phyloP scores from a whole-genome alignment of 2,797 vertebrate genomes.

The Morelia viridis region DNA sequence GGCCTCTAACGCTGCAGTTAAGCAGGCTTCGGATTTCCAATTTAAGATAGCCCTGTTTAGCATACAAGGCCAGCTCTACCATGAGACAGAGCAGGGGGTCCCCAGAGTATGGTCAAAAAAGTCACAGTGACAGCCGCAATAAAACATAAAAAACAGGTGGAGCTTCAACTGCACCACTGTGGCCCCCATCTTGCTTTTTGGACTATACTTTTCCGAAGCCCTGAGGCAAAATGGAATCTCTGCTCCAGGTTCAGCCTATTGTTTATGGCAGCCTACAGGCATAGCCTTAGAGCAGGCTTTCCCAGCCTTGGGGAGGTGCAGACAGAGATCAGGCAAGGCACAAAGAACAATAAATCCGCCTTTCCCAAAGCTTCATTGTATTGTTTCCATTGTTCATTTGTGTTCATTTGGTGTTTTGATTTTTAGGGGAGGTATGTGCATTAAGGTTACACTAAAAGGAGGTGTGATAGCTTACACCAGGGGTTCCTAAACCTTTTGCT shows the following conservation, averaged over 20 bases:
- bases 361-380: neutral
- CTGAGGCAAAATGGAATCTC: neutral
- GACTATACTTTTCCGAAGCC: neutral
- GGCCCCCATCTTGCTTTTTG: neutral
- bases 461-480: too few species aligned
- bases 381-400: neutral
- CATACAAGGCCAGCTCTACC: neutral
- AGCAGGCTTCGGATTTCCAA: neutral
- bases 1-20: neutral
- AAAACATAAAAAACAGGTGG: neutral
- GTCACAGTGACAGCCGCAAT: neutral
- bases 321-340: neutral
- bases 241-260: neutral
- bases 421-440: neutral
- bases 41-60: neutral
- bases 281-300: neutral
- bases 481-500: too few species aligned
- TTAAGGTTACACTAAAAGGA: neutral
- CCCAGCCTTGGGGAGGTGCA: neutral
- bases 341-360: neutral
- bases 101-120: neutral
- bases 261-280: neutral
- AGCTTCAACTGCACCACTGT: neutral
- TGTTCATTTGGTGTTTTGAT: neutral
- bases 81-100: neutral